Evolutionary conservation across 2,797 vertebrate species (phyloP).

Genomic region (Staurois parvus): DNA sequence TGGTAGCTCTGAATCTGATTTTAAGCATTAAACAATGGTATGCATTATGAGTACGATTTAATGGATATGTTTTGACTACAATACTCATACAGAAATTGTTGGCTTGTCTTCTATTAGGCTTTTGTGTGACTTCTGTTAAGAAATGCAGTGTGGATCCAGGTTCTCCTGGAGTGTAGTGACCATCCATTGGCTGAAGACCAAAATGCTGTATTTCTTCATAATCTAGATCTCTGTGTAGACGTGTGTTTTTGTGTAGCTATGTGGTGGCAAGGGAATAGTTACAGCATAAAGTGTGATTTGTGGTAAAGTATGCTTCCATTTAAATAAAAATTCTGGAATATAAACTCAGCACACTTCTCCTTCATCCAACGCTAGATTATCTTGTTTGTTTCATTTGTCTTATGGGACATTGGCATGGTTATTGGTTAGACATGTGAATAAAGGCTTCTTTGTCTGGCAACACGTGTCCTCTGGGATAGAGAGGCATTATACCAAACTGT

Average conservation of each 20-base stretch:
- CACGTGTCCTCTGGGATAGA: slow-evolving; percentile 30
- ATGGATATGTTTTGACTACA: neutral
- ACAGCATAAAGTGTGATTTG: slow-evolving; percentile 48
- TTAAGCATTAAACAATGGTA: neutral
- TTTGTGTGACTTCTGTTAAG: neutral
- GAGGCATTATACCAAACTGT: slow-evolving; percentile 22
- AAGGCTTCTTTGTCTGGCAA: slow-evolving; percentile 46
- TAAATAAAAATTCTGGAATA: slow-evolving; percentile 43
- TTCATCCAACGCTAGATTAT: slow-evolving; percentile 54
- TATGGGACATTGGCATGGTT: slow-evolving; percentile 45
- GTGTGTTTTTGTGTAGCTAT: slow-evolving; percentile 7
- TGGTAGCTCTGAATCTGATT: neutral
- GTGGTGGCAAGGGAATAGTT: slow-evolving; percentile 37
- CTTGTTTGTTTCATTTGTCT: slow-evolving; percentile 39
- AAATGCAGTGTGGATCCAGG: slow-evolving; percentile 14
- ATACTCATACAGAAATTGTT: neutral
- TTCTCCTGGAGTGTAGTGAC: slow-evolving; percentile 26
- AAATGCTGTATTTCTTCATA: neutral
- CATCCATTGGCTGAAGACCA: neutral
- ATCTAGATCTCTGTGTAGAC: neutral
- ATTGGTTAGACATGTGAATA: slow-evolving; percentile 29
- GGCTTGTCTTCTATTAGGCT: neutral
- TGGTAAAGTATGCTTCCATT: slow-evolving; percentile 42
- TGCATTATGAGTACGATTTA: neutral
- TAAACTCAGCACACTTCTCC: slow-evolving; percentile 31